A percentile compares a stretch with the other conserved stretches of the same genome.
phyloP scores from a whole-genome alignment of 2,113 vertebrate species.

The crab-eating macaque (Macaca fascicularis) region T2T-MFA8v1.1 NC_088388.1:8233001-8233500 shows the following conservation, averaged over 20 bases:
- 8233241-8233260: conserved; percentile 11
- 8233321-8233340: neutral
- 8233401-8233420: neutral
- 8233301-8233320: neutral
- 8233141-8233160: conserved; percentile 54
- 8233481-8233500: neutral
- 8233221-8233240: conserved; percentile 63
- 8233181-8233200: conserved; percentile 60
- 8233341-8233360: neutral
- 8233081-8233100: conserved; percentile 60
- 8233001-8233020: conserved; percentile 29
- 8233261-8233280: neutral
- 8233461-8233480: neutral
- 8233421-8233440: neutral
- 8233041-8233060: conserved; percentile 15
- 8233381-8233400: neutral
- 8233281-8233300: neutral
- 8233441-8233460: neutral
- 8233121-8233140: conserved; percentile 67
- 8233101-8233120: conserved; percentile 63
- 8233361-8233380: neutral
- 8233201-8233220: conserved; percentile 63
- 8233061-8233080: conserved; percentile 58
- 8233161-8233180: conserved; percentile 46
- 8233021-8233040: neutral